Base-by-base conservation (phyloP, 2,113 vertebrate species). In the Salvelinus fontinalis region DNA sequence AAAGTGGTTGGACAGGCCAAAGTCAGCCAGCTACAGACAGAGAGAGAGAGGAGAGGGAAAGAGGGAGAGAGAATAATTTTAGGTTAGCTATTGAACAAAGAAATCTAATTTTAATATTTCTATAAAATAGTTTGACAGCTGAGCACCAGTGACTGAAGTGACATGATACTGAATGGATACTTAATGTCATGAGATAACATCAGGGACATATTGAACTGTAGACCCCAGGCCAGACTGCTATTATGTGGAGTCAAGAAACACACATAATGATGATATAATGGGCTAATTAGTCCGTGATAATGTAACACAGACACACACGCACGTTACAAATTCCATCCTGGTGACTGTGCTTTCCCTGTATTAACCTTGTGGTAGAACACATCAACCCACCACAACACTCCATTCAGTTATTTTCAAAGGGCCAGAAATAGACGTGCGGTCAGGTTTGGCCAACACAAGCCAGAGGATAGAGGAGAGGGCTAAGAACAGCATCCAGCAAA, bases 1-100 rank as follows among this genome's bases (percentile, higher is more conserved):
- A 82, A 90, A 94, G 57, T 89, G 83, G 82, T 92, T 95, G 14
- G 94, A 94, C n/a, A 95, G 92, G 29, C 94, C 94, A 81, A 94
- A 95, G 75, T 95, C 94, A 67, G 93, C 94, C 57, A 94, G 89
- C 94, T 95, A 75, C 62, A 88, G 60, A 65, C 7, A 51, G 12
- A 24, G 44, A 77, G 72, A 34, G 20, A 67, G 69, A 34, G 49
- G 24, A n/a, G 22, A 16, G 27, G n/a, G 29, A 13, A 1, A 29
- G 66, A 7, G 66, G 14, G 64, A 27, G 64, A 66, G 64, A 24
- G 64, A 66, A 24, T 13, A 13, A 29, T 39, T 39, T 39, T 39
- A 39, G 39, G 8, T 39, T 39, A 39, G 8, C 34, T 39, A 39
- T 39, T 12, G 39, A 11, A 9, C 39, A 44, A 44, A 44, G 39